phyloP scores from a whole-genome alignment of 2,888 invertebrate genomes.

The Drymonia ruficornis region DNA sequence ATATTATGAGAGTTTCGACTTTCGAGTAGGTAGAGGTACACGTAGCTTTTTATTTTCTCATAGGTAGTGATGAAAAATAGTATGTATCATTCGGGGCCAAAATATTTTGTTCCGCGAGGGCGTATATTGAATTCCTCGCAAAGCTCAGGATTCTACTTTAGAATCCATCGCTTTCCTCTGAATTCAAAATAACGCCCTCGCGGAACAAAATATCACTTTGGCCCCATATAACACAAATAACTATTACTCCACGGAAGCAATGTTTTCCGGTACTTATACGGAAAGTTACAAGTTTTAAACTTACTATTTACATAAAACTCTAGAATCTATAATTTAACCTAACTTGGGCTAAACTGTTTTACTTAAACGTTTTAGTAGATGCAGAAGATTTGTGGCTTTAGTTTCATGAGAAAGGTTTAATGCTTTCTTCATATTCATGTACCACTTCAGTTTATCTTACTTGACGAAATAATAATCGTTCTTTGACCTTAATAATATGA shows the following conservation, averaged over 20 bases:
- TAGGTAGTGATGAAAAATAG: no score
- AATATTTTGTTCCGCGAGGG: no score
- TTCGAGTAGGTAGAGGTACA: no score
- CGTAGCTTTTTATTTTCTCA: no score
- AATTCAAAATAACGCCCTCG: no score
- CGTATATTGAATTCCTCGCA: no score
- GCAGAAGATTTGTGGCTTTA: neutral
- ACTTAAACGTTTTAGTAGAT: neutral
- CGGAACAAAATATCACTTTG: no score
- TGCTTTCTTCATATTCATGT: neutral
- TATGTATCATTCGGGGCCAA: no score
- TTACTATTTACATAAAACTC: conserved; percentile 2
- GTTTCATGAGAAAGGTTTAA: neutral
- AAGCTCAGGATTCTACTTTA: neutral
- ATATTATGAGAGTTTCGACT: no score
- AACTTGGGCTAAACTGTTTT: neutral
- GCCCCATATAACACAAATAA: no score
- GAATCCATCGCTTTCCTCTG: no score
- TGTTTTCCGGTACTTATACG: neutral
- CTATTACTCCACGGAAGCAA: neutral
- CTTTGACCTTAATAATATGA: no score
- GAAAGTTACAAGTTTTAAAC: neutral
- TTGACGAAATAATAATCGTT: neutral
- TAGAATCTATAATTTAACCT: neutral
- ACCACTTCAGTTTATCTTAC: neutral